phyloP scores from a whole-genome alignment of 2,797 vertebrate species.

The Chiroxiphia lanceolata region DNA sequence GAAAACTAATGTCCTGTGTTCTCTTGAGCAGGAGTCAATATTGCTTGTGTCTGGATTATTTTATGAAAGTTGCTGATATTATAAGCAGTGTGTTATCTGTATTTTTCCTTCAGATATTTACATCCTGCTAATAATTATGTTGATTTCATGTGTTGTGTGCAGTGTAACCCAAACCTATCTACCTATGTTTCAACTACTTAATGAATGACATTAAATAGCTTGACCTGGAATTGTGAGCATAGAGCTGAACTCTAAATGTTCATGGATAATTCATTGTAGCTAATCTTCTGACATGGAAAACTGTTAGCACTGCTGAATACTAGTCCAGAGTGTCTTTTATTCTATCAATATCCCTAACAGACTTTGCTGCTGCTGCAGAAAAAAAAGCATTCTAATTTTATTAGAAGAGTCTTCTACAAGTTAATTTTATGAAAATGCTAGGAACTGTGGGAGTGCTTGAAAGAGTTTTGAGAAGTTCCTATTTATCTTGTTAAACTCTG shows the following conservation, averaged over 20 bases:
- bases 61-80: background rate
- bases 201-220: background rate
- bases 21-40: background rate
- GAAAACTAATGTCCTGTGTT: background rate
- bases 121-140: background rate
- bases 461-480: background rate
- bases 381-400: background rate
- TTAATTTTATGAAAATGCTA: conserved; percentile 13
- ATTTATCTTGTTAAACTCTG: background rate
- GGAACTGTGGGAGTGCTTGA: background rate
- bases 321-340: background rate
- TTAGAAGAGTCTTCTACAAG: background rate
- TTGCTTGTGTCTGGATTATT: background rate
- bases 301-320: background rate
- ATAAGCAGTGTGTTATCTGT: background rate
- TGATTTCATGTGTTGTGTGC: background rate
- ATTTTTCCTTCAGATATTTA: background rate
- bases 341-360: background rate
- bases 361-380: background rate
- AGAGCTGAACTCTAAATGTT: background rate
- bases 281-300: background rate
- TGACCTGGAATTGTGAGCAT: background rate
- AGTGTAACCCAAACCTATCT: background rate
- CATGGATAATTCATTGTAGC: background rate
- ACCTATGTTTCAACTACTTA: background rate